Percentiles rank a stretch among this genome's conserved stretches.
phyloP scores from a whole-genome alignment of 2,797 vertebrate species.

The Melanotaenia parkinsoni region DNA sequence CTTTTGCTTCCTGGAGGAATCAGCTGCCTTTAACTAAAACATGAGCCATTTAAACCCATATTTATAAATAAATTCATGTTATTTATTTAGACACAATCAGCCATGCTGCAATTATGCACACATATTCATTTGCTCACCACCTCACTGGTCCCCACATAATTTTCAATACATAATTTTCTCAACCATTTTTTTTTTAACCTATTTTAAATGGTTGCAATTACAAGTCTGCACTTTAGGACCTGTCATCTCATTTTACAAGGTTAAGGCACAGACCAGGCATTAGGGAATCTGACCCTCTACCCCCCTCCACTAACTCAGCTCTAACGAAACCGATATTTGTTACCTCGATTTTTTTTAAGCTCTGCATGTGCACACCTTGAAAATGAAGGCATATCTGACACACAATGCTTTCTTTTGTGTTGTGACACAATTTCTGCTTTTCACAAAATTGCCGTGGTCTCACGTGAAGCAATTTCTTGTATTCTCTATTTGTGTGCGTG shows the following conservation, averaged over 20 bases:
- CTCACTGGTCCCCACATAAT: conserved; percentile 72
- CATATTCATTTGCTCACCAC: conserved; percentile 76
- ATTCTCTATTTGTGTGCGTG: conserved; percentile 18
- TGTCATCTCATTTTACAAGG: conserved; percentile 83
- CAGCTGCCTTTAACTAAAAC: conserved; percentile 24
- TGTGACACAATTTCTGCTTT: conserved; percentile 62
- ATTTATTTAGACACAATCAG: conserved; percentile 77
- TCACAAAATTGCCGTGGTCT: conserved; percentile 32
- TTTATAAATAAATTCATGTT: conserved; percentile 77
- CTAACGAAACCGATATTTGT: conserved; percentile 69
- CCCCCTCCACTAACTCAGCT: conserved; percentile 37
- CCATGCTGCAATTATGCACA: conserved; percentile 78
- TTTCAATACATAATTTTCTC: conserved; percentile 69
- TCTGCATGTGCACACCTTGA: conserved; percentile 55
- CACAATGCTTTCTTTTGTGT: conserved; percentile 67
- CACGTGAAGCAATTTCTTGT: conserved; percentile 37
- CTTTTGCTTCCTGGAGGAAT: conserved; percentile 38
- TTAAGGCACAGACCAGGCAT: conserved; percentile 77
- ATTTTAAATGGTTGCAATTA: conserved; percentile 80
- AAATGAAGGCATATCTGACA: conserved; percentile 66
- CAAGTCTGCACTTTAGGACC: conserved; percentile 79
- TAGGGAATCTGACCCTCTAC: conserved; percentile 71
- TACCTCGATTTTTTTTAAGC: conserved; percentile 44
- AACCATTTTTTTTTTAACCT: conserved; percentile 49
- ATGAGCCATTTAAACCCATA: conserved; percentile 47